phyloP scores from a whole-genome alignment of 2,797 vertebrate species.

The Manis javanica region DNA sequence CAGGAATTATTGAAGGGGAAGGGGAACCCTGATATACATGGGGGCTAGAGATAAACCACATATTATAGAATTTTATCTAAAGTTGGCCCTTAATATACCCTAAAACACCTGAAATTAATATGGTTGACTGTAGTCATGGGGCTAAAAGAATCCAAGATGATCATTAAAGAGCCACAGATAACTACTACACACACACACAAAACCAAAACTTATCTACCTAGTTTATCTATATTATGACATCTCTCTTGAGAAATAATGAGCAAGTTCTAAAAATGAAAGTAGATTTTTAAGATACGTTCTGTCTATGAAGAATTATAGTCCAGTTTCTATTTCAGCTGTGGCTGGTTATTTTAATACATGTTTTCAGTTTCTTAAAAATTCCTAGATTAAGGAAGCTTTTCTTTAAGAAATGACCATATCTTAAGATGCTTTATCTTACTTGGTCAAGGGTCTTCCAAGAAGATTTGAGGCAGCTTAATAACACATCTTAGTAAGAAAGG shows the following conservation, averaged over 20 bases:
- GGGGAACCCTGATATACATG: background rate
- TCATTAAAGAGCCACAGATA: background rate
- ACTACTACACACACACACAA: background rate
- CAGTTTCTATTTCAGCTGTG: background rate
- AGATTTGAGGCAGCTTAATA: background rate
- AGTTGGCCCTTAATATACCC: background rate
- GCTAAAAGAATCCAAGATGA: background rate
- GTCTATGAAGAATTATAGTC: background rate
- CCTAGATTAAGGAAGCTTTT: background rate
- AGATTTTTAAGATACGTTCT: background rate
- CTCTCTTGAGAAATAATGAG: background rate
- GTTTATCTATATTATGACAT: background rate
- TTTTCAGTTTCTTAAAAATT: conserved; percentile 22
- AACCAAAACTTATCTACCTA: background rate
- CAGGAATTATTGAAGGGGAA: background rate
- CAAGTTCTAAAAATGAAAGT: background rate
- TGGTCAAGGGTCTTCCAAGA: background rate
- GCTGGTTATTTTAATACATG: background rate
- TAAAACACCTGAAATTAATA: background rate
- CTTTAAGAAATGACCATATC: background rate
- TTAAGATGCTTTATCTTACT: background rate
- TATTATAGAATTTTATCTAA: background rate
- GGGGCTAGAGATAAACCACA: background rate
- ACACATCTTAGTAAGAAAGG: background rate
- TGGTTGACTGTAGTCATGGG: background rate